Evolutionary conservation across 2,797 vertebrate genomes (phyloP).

Genomic region (Morus bassanus): DNA sequence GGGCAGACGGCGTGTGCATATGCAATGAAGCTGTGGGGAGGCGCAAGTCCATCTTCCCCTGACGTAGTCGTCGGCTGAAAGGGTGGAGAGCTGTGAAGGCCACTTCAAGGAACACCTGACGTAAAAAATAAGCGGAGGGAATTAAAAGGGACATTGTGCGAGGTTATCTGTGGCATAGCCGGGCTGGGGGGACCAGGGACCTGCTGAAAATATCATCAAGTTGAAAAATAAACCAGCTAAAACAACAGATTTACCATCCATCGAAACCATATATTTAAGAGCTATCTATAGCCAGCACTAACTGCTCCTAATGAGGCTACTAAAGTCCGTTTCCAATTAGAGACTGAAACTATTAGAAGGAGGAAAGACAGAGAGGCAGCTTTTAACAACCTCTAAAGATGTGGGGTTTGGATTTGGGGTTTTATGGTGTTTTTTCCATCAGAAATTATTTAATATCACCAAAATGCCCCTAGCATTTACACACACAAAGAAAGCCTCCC

Average conservation of each 20-base stretch:
- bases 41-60: conserved; percentile 64
- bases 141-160: neutral
- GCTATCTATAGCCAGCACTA: conserved; percentile 53
- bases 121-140: conserved; percentile 61
- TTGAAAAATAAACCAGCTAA: conserved; percentile 58
- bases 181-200: neutral
- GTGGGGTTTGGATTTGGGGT: neutral
- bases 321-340: conserved; percentile 69
- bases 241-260: conserved; percentile 52
- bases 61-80: conserved; percentile 52
- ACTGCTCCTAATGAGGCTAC: conserved; percentile 64
- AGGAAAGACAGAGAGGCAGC: conserved; percentile 48
- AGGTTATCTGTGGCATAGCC: neutral
- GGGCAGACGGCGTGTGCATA: conserved; percentile 75
- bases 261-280: conserved; percentile 14
- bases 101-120: conserved; percentile 78
- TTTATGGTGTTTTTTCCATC: neutral
- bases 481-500: neutral
- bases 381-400: conserved; percentile 56
- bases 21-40: conserved; percentile 76
- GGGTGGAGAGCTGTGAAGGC: conserved; percentile 79
- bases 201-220: neutral
- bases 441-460: neutral
- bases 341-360: conserved; percentile 50
- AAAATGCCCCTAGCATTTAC: neutral